Base-by-base conservation (phyloP, 2,113 vertebrate species). In the Progne subis region DNA sequence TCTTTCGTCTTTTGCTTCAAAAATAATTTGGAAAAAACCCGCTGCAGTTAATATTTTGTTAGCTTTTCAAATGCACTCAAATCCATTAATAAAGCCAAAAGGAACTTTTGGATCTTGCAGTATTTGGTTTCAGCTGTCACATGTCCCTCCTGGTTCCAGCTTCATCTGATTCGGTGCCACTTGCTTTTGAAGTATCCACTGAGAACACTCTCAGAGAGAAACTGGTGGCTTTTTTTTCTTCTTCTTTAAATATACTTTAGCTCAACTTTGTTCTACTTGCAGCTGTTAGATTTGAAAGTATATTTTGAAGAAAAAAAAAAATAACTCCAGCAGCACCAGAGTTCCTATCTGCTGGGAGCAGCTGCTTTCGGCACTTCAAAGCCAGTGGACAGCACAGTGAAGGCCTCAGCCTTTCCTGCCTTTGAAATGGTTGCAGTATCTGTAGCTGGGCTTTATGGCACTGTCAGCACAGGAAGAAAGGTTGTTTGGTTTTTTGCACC, bases 351-450 rank as follows among this genome's bases (percentile, higher is more conserved):
- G 92, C 94, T 94, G 93, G 97, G 96, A 96, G 92, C 96, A 97
- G 96, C 96, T 97, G 97, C 94, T 96, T 39, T 79, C 70, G 88
- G 92, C 94, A 95, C 97, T 97, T 97, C 97, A 97, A 97, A 97
- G 96, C 86, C 85, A 31, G 72, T 91, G 96, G 95, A 92, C 96
- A 94, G 96, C 94, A 95, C 90, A 94, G 94, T 12, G 93, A 90
- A 96, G 96, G 90, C 96, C 96, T 88, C 96, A 93, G 97, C 95
- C 88, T 97, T 97, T 97, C 97, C 96, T 97, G 96, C 93, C 96
- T 97, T 97, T 97, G 97, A 97, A 96, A 97, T 44, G 68, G 90
- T 56, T 86, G 92, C 94, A 92, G 86, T 82, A 69, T 92, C 90
- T 94, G 16, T 15, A 87, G 78, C 41, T 37, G 18, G 81, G 68